Percentiles rank a stretch among this genome's conserved stretches.
These are phyloP conservation scores for Petrocephalus schoutedeni DNA, from an alignment of 2,797 vertebrate genomes.

Conservation along the genomic window DNA sequence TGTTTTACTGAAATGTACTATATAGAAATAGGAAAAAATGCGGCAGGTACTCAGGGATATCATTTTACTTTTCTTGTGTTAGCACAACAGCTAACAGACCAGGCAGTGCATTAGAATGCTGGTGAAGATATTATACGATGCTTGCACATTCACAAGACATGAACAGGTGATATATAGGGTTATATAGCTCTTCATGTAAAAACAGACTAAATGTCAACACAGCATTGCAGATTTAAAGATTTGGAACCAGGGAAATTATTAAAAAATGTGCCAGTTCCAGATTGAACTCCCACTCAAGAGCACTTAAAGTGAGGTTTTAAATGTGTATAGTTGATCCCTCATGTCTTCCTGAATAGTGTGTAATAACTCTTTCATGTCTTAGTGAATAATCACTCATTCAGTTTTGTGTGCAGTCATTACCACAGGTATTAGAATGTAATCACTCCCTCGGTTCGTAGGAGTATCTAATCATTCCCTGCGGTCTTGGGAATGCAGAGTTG, in stretches of 20 bases:
- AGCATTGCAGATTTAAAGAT: neutral
- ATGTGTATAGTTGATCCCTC: neutral
- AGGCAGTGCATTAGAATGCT: neutral
- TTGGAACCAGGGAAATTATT: neutral
- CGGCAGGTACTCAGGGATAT: neutral
- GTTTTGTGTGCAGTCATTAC: neutral
- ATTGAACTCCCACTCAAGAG: neutral
- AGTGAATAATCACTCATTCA: neutral
- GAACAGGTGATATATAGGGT: neutral
- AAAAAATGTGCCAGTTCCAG: neutral
- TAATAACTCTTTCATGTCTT: slow-evolving; percentile 7
- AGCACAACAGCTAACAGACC: neutral
- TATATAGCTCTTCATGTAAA: neutral
- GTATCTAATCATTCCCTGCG: neutral
- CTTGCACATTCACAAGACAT: neutral
- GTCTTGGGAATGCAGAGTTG: neutral
- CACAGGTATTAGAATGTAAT: slow-evolving; percentile 1
- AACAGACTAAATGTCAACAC: neutral
- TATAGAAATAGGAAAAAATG: neutral
- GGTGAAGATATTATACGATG: neutral
- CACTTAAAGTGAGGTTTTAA: neutral
- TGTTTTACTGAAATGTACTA: neutral
- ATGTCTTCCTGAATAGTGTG: neutral
- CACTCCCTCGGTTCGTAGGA: neutral
- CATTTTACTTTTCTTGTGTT: neutral